These are phyloP conservation scores for Norana najaformis DNA, from an alignment of 2,888 invertebrate genomes.

Conservation along the genomic window DNA sequence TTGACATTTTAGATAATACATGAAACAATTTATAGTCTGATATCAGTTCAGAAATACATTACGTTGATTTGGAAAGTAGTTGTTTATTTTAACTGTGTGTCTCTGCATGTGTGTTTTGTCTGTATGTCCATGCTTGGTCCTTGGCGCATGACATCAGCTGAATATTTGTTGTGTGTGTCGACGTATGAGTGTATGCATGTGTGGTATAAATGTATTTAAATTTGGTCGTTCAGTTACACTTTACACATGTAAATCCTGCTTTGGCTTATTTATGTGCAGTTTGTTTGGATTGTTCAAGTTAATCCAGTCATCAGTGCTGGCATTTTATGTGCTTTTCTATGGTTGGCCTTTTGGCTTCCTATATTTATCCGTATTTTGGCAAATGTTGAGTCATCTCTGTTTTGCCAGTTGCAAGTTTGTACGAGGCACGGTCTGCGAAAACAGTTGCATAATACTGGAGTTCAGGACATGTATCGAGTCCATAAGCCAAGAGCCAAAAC, in stretches of 20 bases:
- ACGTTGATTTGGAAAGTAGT: constrained; percentile 3
- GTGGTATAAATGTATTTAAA: background rate
- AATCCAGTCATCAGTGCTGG: background rate
- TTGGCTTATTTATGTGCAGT: background rate
- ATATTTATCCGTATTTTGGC: background rate
- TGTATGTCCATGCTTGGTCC: background rate
- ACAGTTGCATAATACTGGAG: too few species aligned
- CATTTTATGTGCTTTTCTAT: background rate
- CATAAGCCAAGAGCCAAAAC: too few species aligned
- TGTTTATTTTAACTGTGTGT: background rate
- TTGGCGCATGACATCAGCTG: too few species aligned
- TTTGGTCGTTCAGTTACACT: background rate
- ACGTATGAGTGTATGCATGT: background rate
- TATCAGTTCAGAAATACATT: background rate
- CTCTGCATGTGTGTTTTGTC: background rate
- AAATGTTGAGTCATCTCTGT: background rate
- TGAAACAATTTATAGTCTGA: background rate
- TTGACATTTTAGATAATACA: background rate
- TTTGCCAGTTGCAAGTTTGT: too few species aligned
- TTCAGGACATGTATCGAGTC: too few species aligned
- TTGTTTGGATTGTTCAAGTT: background rate
- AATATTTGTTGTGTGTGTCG: background rate
- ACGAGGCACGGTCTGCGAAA: too few species aligned
- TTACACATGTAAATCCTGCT: background rate
- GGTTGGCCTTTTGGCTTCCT: too few species aligned